Percentiles rank a stretch among this genome's conserved stretches.
Conservation (phyloP, 2,113 vertebrate species). For the Cygnus buccinator region DNA sequence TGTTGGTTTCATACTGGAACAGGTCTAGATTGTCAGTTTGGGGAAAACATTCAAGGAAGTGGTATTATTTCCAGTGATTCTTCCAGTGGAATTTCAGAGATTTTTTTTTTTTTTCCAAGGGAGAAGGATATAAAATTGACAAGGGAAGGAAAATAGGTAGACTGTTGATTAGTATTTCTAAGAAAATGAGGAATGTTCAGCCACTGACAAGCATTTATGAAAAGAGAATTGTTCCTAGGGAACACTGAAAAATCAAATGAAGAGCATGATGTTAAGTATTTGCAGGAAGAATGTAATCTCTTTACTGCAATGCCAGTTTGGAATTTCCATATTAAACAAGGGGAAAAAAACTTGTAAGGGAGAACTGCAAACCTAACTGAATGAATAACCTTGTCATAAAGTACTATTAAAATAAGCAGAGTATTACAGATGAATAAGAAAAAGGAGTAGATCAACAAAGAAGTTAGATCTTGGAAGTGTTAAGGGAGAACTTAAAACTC, state of each 20-base stretch:
- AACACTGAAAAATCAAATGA: background rate
- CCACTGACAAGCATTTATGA: background rate
- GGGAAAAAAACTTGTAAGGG: background rate
- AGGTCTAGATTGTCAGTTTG: background rate
- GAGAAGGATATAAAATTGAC: background rate
- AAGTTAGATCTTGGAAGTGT: background rate
- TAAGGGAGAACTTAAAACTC: background rate
- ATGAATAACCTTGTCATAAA: constrained; percentile 2
- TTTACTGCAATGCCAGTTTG: background rate
- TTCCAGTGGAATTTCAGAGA: background rate
- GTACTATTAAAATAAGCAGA: constrained; percentile 12
- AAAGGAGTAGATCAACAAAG: background rate
- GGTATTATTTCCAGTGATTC: background rate
- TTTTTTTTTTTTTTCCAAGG: background rate
- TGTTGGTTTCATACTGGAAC: background rate
- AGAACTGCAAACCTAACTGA: background rate
- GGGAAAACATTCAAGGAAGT: background rate
- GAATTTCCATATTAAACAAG: constrained; percentile 13
- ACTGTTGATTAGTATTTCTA: background rate
- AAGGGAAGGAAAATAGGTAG: background rate
- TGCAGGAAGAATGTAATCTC: background rate
- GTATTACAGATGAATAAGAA: background rate
- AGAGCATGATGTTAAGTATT: background rate
- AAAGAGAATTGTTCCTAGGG: background rate
- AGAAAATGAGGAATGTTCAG: background rate